Evolutionary conservation across 2,113 vertebrate species (phyloP).

Genomic region (Psilopogon haemacephalus): DNA sequence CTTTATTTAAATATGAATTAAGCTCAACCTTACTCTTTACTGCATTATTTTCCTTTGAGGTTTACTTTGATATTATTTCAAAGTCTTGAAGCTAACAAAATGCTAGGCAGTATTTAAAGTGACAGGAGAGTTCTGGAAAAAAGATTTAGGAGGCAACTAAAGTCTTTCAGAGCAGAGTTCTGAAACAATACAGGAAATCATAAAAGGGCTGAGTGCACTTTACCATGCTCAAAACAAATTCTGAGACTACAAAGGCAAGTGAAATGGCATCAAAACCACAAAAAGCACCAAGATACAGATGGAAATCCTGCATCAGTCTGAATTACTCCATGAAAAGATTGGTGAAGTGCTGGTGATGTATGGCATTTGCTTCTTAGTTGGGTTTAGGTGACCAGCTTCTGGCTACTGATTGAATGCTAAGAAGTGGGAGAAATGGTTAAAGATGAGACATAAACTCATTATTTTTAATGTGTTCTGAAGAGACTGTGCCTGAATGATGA

Average conservation of each 20-base stretch:
- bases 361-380: not conserved
- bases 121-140: conserved; percentile 31
- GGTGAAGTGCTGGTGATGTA: not conserved
- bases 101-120: conserved; percentile 8
- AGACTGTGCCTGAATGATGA: rapidly evolving
- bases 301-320: not conserved
- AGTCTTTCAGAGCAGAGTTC: not conserved
- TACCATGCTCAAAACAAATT: not conserved
- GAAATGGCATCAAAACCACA: not conserved
- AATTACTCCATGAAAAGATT: not conserved
- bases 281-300: not conserved
- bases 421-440: not conserved
- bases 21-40: conserved; percentile 24
- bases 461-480: not conserved
- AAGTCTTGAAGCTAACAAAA: conserved; percentile 53
- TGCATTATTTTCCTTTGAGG: conserved; percentile 39
- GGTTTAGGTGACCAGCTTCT: not conserved
- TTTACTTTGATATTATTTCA: conserved; percentile 61
- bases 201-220: conserved; percentile 9
- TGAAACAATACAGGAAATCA: conserved; percentile 21
- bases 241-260: not conserved
- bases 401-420: not conserved
- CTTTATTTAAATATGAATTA: conserved; percentile 63
- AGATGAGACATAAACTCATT: not conserved
- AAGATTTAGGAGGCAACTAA: conserved; percentile 29